phyloP scores from a whole-genome alignment of 2,113 vertebrate species.

The Nibea albiflora region DNA sequence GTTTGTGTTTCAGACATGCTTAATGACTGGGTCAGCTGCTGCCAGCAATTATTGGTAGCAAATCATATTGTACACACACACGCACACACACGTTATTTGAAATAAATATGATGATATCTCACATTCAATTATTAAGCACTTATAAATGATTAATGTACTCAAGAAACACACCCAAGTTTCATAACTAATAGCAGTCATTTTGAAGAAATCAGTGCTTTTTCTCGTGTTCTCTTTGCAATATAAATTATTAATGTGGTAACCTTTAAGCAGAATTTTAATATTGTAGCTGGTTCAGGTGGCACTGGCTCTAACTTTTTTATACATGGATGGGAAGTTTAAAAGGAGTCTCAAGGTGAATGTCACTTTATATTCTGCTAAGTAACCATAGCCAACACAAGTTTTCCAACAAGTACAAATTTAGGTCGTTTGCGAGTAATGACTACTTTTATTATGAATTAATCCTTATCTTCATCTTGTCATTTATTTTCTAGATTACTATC shows the following conservation, averaged over 20 bases:
- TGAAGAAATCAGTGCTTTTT: not conserved
- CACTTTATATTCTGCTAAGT: not conserved
- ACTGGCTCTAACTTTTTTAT: not conserved
- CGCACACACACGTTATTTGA: too few species aligned
- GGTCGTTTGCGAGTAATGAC: not conserved
- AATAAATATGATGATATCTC: too few species aligned
- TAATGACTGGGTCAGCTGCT: not conserved
- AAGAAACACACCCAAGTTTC: not conserved
- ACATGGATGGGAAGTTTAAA: not conserved
- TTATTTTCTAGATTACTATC: not conserved
- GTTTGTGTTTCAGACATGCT: not conserved
- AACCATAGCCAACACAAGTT: not conserved
- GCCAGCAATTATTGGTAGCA: not conserved
- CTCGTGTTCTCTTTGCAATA: too few species aligned
- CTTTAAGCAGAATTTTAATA: constrained; percentile 4
- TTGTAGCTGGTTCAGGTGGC: not conserved
- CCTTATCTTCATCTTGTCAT: too few species aligned
- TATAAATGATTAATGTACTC: not conserved
- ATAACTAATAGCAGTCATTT: not conserved
- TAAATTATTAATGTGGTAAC: not conserved
- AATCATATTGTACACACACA: too few species aligned
- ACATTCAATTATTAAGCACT: too few species aligned
- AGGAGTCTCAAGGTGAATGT: not conserved
- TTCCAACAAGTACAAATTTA: not conserved
- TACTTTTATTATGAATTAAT: not conserved